Base-by-base conservation (phyloP, 2,888 invertebrate genomes). In the Lobophora halterata region DNA sequence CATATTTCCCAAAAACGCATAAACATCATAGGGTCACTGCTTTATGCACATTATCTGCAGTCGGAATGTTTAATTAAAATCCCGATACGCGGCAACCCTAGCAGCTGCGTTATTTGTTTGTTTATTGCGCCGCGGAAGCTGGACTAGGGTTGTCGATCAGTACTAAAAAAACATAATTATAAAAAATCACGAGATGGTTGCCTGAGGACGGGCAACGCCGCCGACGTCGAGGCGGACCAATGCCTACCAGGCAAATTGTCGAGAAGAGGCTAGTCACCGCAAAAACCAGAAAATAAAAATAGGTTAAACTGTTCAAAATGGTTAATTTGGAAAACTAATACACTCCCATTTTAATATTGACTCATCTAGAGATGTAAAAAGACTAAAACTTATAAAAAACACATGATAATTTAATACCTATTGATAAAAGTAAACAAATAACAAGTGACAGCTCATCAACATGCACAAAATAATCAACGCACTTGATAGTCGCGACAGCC, bases 1-100 rank as follows among this genome's bases (percentile, higher is more conserved):
- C 17, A n/a, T n/a, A n/a, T n/a, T n/a, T n/a, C 9, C 10, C 6
- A 23, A 32, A 9, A 18, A 12, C n/a, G 3, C 17, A 2, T n/a
- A 21, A 27, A 27, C 4, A 16, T 23, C 41, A 12, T 9, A 10
- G 29, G 26, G 37, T 43, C 25, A 33, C 17, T 37, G 18, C 18
- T 31, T 41, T 42, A 44, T 20, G 31, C 21, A 48, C 52, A 45
- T 52, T 55, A 57, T 52, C 44, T 41, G 43, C 44, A 48, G 16
- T 27, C 27, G 39, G 60, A 58, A 55, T 60, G 54, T 68, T 62
- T 69, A 67, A 69, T 69, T 67, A 67, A 67, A 67, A 61, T 55
- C 61, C 53, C 49, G 49, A 32, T 50, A 44, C 47, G 49, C 41
- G 49, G 35, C 46, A 52, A 58, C 57, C 57, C 55, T 61, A 59